Conservation (phyloP, 2,888 invertebrate genomes). For the Melanophora roralis region DNA sequence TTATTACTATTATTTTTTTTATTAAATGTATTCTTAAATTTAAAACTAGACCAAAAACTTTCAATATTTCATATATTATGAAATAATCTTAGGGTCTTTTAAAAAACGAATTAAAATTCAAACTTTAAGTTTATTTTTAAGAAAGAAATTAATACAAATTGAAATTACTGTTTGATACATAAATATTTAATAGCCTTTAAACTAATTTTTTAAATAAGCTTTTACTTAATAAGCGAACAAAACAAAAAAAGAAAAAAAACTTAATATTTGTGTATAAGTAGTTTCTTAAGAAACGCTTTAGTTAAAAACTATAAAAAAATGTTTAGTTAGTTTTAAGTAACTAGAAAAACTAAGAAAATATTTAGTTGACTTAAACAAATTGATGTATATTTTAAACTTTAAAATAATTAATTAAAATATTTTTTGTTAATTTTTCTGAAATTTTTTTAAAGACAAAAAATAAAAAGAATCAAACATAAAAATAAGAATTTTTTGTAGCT, state of each 20-base stretch:
- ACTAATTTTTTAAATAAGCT: constrained; percentile 43
- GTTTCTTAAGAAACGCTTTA: constrained; percentile 45
- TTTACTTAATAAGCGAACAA: constrained; percentile 40
- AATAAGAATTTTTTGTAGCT: too few relatives aligned
- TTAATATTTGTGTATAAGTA: constrained; percentile 20
- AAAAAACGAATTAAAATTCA: constrained; percentile 19
- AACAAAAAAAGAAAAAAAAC: constrained; percentile 18
- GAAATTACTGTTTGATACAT: background rate
- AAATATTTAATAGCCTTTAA: constrained; percentile 17
- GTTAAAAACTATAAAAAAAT: constrained; percentile 17
- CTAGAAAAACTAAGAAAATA: constrained; percentile 3
- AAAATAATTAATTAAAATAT: constrained; percentile 1
- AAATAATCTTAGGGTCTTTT: constrained; percentile 32
- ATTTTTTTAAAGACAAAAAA: constrained; percentile 16
- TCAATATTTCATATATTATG: constrained; percentile 58
- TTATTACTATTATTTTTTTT: constrained; percentile 21
- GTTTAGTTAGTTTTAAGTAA: constrained; percentile 51
- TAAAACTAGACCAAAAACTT: constrained; percentile 13
- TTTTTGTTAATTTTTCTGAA: constrained; percentile 46
- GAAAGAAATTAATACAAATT: background rate
- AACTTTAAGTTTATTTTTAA: constrained; percentile 9
- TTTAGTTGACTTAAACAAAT: constrained; percentile 23
- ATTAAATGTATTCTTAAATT: background rate
- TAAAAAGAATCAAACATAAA: constrained; percentile 24
- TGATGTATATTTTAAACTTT: constrained; percentile 35